Percentiles rank a stretch among this genome's conserved stretches.
Conservation (phyloP, 2,113 vertebrate species). For the Bucco capensis region DNA sequence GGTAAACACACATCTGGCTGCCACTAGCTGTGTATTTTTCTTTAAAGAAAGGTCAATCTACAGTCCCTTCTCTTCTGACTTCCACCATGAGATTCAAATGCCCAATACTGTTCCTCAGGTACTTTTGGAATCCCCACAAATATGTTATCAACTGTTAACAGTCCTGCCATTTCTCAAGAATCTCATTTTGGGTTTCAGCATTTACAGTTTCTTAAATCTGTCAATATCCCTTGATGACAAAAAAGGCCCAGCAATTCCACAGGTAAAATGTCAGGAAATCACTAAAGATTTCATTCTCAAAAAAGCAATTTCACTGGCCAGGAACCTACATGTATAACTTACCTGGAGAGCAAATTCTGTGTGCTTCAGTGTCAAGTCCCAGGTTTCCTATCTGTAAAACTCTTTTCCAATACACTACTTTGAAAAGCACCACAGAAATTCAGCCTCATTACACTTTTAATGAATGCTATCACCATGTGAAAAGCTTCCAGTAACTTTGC, state of each 20-base stretch:
- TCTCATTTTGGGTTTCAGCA: neutral
- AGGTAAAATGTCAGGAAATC: accelerated
- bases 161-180: neutral
- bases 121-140: neutral
- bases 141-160: neutral
- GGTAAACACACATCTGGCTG: neutral
- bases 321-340: neutral
- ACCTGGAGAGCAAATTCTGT: neutral
- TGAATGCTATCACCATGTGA: accelerated
- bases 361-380: neutral
- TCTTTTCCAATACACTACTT: neutral
- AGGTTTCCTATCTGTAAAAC: neutral
- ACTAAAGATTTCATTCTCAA: neutral
- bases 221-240: neutral
- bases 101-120: neutral
- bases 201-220: neutral
- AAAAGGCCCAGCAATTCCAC: neutral
- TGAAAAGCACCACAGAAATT: neutral
- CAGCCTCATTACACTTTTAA: neutral
- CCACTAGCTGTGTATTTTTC: neutral
- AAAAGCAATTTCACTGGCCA: neutral
- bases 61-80: neutral
- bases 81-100: neutral
- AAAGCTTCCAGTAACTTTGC: neutral
- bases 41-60: neutral